A percentile compares a stretch with the other conserved stretches of the same genome.
These are phyloP conservation scores for Capreolus pygargus DNA, from an alignment of 2,113 vertebrate genomes.

Conservation along the genomic window DNA sequence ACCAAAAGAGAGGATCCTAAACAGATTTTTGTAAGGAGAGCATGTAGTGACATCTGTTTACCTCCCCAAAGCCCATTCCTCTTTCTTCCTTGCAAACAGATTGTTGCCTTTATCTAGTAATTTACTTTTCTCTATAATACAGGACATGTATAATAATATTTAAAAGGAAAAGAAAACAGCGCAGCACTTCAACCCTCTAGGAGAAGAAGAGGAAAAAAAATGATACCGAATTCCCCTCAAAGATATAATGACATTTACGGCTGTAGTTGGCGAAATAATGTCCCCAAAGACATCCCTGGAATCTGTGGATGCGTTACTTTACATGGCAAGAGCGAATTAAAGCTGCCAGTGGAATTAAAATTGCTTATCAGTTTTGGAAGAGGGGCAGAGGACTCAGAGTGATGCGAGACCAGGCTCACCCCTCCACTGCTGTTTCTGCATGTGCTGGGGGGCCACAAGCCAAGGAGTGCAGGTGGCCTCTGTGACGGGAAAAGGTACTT, in stretches of 20 bases:
- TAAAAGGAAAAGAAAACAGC: not conserved
- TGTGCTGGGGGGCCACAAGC: accelerated
- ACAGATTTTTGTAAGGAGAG: not conserved
- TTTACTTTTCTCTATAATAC: not conserved
- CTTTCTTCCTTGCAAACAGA: not conserved
- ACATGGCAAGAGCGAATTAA: not conserved
- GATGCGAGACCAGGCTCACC: not conserved
- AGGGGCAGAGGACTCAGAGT: too few relatives aligned
- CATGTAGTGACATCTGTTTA: too few relatives aligned
- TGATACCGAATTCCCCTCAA: not conserved
- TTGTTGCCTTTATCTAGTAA: not conserved
- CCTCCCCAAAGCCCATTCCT: not conserved
- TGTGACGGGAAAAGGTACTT: not conserved
- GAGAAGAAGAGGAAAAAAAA: not conserved
- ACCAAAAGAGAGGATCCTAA: not conserved
- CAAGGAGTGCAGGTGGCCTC: not conserved
- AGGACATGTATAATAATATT: not conserved
- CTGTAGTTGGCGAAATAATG: not conserved
- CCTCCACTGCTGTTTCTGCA: too few relatives aligned
- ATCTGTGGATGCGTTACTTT: not conserved
- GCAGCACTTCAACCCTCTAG: not conserved
- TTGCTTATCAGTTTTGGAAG: not conserved
- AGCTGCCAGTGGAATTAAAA: not conserved
- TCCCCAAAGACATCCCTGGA: not conserved
- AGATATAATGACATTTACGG: not conserved